Conservation (phyloP, 2,797 vertebrate genomes). For the Oreochromis mossambicus region DNA sequence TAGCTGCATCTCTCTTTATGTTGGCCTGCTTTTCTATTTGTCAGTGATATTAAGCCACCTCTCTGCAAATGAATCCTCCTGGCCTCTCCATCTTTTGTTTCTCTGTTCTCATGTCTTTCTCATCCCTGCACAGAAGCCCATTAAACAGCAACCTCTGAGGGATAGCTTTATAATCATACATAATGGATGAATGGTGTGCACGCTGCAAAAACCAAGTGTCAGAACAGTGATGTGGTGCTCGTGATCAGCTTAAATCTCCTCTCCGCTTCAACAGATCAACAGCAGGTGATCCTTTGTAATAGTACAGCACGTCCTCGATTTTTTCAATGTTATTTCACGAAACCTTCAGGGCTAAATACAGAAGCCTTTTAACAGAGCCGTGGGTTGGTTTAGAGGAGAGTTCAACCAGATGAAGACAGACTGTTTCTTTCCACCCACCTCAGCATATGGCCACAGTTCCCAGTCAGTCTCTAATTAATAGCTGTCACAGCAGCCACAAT, state of each 20-base stretch:
- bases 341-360: neutral
- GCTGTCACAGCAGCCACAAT: slow-evolving; percentile 71
- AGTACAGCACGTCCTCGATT: neutral
- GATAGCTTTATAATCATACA: slow-evolving; percentile 74
- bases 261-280: slow-evolving; percentile 5
- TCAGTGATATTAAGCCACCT: neutral
- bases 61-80: neutral
- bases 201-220: slow-evolving; percentile 62
- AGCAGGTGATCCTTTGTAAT: neutral
- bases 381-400: slow-evolving; percentile 5
- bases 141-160: slow-evolving; percentile 69
- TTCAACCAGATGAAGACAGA: slow-evolving; percentile 14
- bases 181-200: slow-evolving; percentile 74
- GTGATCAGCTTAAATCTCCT: slow-evolving; percentile 45
- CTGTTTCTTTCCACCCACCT: slow-evolving; percentile 39
- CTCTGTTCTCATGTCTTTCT: slow-evolving; percentile 17
- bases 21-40: neutral
- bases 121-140: slow-evolving; percentile 54
- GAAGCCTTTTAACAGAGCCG: neutral
- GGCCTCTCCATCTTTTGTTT: slow-evolving; percentile 16
- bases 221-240: slow-evolving; percentile 47
- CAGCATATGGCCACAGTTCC: slow-evolving; percentile 47
- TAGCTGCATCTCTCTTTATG: neutral
- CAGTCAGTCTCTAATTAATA: slow-evolving; percentile 72
- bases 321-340: neutral